Evolutionary conservation across 2,113 vertebrate species (phyloP), one percentile per base, ranked within the genome.

Genomic region (Abramis brama): DNA sequence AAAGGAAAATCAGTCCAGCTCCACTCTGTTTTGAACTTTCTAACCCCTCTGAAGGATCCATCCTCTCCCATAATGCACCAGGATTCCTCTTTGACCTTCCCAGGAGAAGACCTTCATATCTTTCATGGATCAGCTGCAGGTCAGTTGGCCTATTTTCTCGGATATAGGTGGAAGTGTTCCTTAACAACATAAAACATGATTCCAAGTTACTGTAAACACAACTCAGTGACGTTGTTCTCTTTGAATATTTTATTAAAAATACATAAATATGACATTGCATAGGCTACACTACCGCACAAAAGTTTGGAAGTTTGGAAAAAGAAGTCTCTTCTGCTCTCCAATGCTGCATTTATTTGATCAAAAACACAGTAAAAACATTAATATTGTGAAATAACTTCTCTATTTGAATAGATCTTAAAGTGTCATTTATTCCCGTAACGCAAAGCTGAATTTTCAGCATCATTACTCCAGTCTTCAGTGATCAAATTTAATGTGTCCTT

Each of bases 111-210:
- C 15, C 27, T 33, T 12, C 13, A 71, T 5, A 47, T 43, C 75
- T 45, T 17, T 80, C 43, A 10, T 86, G 55, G 7, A 83, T 94
- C 92, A 94, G 66, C 91, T 92, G 77, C 89, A 88, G 19, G 87
- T 91, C 17, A 95, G 86, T 84, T 93, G 92, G 83, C 93, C 90
- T 6, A 94, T 87, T 79, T 79, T 83, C 80, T 83, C 86, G 7
- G 81, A 79, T 30, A 83, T 88, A 19, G 91, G 88, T 1, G 92
- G 92, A 80, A 95, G 91, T 59, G 90, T 84, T 70, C 92, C 94
- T 95, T 36, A 9, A 74, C 78, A 80, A 60, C 77, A 70, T 68
- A 83, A 73, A 86, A 43, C 27, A 73, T 73, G 21, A 23, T 12
- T 2, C 33, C 68, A 73, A 4, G 39, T 73, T 73, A 73, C 70